Base-by-base conservation (phyloP, 2,797 vertebrate genomes). In the Tiaroga cobitis region DNA sequence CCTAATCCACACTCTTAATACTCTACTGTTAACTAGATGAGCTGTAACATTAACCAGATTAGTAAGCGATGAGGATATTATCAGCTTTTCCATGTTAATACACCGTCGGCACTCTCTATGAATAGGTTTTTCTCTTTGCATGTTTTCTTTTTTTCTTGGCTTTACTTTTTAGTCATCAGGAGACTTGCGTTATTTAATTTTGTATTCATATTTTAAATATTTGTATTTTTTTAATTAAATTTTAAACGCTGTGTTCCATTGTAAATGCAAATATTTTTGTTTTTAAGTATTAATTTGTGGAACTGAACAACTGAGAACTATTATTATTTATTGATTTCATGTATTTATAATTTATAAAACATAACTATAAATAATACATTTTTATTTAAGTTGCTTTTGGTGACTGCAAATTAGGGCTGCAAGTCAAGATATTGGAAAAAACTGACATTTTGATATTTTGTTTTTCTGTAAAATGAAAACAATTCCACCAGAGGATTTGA, bases 41-140 rank as follows among this genome's bases (percentile, higher is more conserved):
- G 49, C 83, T 70, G 65, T 84, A 84, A 84, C 26, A 79, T 69
- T 84, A 84, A 84, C 63, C 75, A 84, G 83, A 79, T 84, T 84
- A 79, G 83, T 78, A 84, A 78, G 49, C 26, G 65, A 78, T 78
- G 83, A 78, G 83, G 65, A 84, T 84, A 84, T 84, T 69, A 70
- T 79, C 65, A 70, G 83, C 80, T 81, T 81, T 67, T 54, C 67
- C 65, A 59, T 39, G 49, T 46, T 80, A 80, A 49, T 80, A 80
- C 79, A 81, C n/a, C 46, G 18, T 81, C 49, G 8, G 24, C 43
- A 51, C 59, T 49, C 43, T 41, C 76, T 29, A 9, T 67, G 39
- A 65, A 34, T 24, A 10, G 8, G 26, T 69, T 69, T n/a, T 81
- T 69, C 65, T 81, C 9, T 81, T 19, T 81, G 11, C 29, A 19